These are phyloP conservation scores for Myotis findleyi DNA, from an alignment of 2,797 vertebrate genomes.

Conservation along the genomic window DNA sequence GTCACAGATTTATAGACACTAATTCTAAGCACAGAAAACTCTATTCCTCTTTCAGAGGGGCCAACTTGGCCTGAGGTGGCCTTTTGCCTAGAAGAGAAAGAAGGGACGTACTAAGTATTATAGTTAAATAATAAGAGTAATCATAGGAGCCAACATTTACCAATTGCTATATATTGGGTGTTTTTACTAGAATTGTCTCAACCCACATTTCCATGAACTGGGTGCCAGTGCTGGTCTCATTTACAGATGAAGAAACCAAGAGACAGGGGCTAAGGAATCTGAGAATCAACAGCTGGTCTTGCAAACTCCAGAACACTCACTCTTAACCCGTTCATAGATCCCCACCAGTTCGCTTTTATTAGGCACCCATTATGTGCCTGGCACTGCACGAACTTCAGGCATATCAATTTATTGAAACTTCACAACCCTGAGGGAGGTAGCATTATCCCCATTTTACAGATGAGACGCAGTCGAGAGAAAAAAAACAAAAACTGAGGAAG, in stretches of 20 bases:
- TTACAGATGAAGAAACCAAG: background rate
- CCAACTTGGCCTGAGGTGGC: background rate
- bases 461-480: background rate
- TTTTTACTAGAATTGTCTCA: background rate
- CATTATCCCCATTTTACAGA: background rate
- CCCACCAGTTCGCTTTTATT: background rate
- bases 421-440: background rate
- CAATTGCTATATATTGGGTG: background rate
- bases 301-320: background rate
- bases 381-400: background rate
- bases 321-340: background rate
- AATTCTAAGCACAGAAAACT: constrained; percentile 18
- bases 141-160: background rate
- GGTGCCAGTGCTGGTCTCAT: background rate
- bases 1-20: background rate
- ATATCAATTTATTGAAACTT: background rate
- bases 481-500: background rate
- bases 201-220: background rate
- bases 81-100: background rate
- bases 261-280: background rate
- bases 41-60: background rate
- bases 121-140: background rate
- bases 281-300: background rate
- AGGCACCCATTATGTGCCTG: background rate
- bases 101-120: background rate